phyloP scores from a whole-genome alignment of 2,888 invertebrate species.

The Apamea sordens region DNA sequence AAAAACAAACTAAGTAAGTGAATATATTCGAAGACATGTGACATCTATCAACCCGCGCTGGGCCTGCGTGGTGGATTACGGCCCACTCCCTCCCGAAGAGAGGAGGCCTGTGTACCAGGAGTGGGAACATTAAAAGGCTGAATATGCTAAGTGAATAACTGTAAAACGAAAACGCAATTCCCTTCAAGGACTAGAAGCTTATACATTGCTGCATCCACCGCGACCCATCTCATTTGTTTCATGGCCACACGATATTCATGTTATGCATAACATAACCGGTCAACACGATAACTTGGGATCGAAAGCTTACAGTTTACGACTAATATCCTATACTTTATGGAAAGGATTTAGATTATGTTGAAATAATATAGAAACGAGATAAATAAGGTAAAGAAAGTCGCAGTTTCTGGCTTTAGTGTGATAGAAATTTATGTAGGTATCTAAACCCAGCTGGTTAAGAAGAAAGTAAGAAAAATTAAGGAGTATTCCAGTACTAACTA shows the following conservation, averaged over 20 bases:
- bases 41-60: no score
- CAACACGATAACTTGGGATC: constrained; percentile 72
- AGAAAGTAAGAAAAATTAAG: no score
- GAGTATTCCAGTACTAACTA: no score
- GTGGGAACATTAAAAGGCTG: no score
- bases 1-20: neutral
- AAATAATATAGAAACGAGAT: constrained; percentile 18
- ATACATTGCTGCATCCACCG: neutral
- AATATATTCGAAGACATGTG: no score
- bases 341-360: constrained; percentile 5
- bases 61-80: no score
- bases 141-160: neutral
- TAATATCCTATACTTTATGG: constrained; percentile 48
- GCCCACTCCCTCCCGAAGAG: no score
- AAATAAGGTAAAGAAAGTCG: neutral
- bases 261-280: constrained; percentile 71
- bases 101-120: no score
- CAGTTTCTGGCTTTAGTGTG: neutral
- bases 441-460: neutral
- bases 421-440: neutral
- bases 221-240: constrained; percentile 27
- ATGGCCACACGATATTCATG: constrained; percentile 58
- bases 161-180: neutral
- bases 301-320: constrained; percentile 70
- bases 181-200: neutral